Evolutionary conservation across 2,797 vertebrate genomes (phyloP).

Genomic region (Sebastes nivosus): DNA sequence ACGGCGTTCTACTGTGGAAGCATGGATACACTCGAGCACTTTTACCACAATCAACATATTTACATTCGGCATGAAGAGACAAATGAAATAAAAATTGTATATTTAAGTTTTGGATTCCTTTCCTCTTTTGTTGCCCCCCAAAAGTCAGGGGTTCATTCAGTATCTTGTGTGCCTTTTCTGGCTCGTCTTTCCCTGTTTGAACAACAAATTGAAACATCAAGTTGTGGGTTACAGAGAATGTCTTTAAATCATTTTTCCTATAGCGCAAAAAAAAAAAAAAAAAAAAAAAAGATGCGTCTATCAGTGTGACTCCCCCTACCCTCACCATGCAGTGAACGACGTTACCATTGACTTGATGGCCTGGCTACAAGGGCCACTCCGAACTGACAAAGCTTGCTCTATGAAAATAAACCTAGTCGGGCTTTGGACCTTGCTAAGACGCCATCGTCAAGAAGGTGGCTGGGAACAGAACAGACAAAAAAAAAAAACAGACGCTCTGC

Average conservation of each 20-base stretch:
- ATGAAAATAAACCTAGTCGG: slow-evolving; percentile 78
- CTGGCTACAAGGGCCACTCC: slow-evolving; percentile 62
- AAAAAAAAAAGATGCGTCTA: slow-evolving; percentile 27
- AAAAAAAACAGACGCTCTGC: slow-evolving; percentile 17
- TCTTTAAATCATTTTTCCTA: slow-evolving; percentile 64
- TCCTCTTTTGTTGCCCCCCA: slow-evolving; percentile 65
- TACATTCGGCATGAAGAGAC: slow-evolving; percentile 88
- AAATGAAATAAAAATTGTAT: slow-evolving; percentile 70
- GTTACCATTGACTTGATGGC: slow-evolving; percentile 49
- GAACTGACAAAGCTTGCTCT: slow-evolving; percentile 84
- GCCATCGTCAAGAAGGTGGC: slow-evolving; percentile 47
- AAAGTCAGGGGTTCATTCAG: slow-evolving; percentile 60
- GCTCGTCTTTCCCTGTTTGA: slow-evolving; percentile 47
- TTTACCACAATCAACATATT: slow-evolving; percentile 94
- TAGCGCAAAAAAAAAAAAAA: slow-evolving; percentile 54
- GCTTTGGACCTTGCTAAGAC: slow-evolving; percentile 45
- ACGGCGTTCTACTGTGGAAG: slow-evolving; percentile 91
- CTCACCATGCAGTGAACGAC: slow-evolving; percentile 72
- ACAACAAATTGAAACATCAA: slow-evolving; percentile 50
- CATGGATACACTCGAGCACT: slow-evolving; percentile 88
- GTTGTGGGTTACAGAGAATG: slow-evolving; percentile 56
- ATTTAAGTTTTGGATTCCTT: slow-evolving; percentile 64
- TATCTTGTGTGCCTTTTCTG: slow-evolving; percentile 45
- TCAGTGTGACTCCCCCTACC: slow-evolving; percentile 77
- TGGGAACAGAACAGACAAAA: slow-evolving; percentile 28